Base-by-base conservation (phyloP, 2,888 invertebrate species). In the Hipparchia semele region DNA sequence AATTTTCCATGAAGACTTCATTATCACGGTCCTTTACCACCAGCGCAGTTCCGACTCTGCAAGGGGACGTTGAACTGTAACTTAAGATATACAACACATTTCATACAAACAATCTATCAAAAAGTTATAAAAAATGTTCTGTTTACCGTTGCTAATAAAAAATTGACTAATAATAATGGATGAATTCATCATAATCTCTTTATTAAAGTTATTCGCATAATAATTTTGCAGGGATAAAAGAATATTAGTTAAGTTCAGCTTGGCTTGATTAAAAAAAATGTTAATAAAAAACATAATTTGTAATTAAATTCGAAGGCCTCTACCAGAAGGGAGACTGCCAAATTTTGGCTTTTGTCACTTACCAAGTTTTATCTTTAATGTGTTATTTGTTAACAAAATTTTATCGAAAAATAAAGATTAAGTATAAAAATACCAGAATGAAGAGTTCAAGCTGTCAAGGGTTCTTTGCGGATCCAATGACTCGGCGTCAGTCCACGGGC, bases 391-490 rank as follows among this genome's bases (percentile, higher is more conserved):
- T 49, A 49, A 39, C 39, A 39, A 49, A 49, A n/a, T n/a, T n/a
- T 6, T 8, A 8, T 49, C 49, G 7, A 6, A 6, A 7, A 49
- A 49, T 2, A 49, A 49, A 49, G 8, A 6, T 49, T 53, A 49
- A 49, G 13, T 23, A 8, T 45, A 13, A 65, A 49, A 58, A 33
- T 90, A 93, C 91, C 91, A 91, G 72, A 89, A 85, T 0, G 92
- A 91, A 0, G 94, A 88, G 77, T 94, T 92, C 71, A 95, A 89
- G 75, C 95, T 94, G 79, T 95, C 95, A 8, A 89, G 87, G 80
- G 85, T 96, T 90, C 82, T 95, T 86, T 87, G 95, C 87, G 73
- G 95, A 86, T 89, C 96, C 94, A 84, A 95, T 88, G 81, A 96
- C 87, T 86, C 96, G 88, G 78, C 95, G 85, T 83, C 96, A 78